These are phyloP conservation scores for Drosophila meridionalis DNA, from an alignment of 2,888 invertebrate species.

Conservation along the genomic window DNA sequence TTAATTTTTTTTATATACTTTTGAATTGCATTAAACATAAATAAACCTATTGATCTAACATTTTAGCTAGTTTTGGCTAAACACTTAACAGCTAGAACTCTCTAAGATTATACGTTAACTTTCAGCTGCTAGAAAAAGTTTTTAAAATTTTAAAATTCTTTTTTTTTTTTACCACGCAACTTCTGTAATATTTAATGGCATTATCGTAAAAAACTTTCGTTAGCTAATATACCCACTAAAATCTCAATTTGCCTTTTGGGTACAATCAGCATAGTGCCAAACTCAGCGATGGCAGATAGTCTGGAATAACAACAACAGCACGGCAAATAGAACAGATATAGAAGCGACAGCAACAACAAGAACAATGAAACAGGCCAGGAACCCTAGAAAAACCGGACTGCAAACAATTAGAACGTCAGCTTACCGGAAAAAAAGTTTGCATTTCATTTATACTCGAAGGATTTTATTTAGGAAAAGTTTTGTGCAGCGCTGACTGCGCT, in stretches of 20 bases:
- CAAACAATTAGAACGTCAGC: conserved; percentile 77
- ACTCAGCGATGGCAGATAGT: conserved; percentile 38
- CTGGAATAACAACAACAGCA: conserved; percentile 27
- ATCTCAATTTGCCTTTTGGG: conserved; percentile 2
- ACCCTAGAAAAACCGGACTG: conserved; percentile 51
- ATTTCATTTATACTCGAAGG: conserved; percentile 76
- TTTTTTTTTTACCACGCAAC: not conserved
- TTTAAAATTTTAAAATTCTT: not conserved
- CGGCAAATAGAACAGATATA: conserved; percentile 15
- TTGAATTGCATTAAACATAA: no score
- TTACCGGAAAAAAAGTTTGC: conserved; percentile 80
- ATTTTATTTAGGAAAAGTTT: conserved; percentile 68
- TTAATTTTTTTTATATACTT: no score
- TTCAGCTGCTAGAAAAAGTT: not conserved
- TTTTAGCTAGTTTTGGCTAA: not conserved
- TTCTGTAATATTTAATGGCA: not conserved
- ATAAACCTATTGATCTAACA: no score
- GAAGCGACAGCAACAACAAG: conserved; percentile 25
- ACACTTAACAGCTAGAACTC: not conserved
- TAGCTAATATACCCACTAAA: conserved; percentile 22
- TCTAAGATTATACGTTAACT: no score
- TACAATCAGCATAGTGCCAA: conserved; percentile 48
- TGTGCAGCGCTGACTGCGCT: conserved; percentile 28
- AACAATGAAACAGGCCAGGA: conserved; percentile 17
- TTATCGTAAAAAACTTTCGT: not conserved